Conservation (phyloP, 1,140 invertebrate genomes). For the Nephotettix cincticeps region DNA sequence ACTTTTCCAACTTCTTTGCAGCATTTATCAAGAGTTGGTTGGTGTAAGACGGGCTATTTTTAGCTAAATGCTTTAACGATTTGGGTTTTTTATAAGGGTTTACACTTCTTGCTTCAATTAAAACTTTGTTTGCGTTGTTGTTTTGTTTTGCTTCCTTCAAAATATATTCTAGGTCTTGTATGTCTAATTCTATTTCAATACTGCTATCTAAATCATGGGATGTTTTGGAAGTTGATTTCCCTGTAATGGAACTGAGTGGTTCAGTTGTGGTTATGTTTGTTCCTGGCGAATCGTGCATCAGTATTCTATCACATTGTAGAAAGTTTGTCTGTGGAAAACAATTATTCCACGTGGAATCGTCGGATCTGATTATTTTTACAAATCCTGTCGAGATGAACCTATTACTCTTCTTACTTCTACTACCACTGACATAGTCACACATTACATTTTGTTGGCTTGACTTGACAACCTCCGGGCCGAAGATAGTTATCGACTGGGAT, state of each 20-base stretch:
- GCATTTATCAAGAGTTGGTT: background rate
- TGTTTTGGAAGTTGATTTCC: background rate
- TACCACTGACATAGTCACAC: too few relatives aligned
- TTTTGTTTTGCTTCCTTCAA: slow-evolving; percentile 6
- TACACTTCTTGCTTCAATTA: background rate
- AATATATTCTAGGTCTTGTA: slow-evolving; percentile 4
- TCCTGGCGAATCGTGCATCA: background rate
- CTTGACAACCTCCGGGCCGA: too few relatives aligned
- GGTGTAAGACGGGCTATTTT: slow-evolving; percentile 6
- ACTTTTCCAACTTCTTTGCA: background rate
- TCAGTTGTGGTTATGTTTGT: background rate
- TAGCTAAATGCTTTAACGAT: background rate
- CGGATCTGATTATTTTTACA: background rate
- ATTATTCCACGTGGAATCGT: slow-evolving; percentile 1
- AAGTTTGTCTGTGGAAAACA: too few relatives aligned
- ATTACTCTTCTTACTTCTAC: too few relatives aligned
- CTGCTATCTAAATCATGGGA: background rate
- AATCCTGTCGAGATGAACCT: background rate
- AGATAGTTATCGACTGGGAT: background rate
- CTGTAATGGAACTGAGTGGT: background rate
- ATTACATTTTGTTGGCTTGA: too few relatives aligned
- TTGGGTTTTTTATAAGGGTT: background rate
- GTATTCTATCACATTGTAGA: background rate
- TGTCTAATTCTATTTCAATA: slow-evolving; percentile 14
- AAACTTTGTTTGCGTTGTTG: background rate